A percentile compares a stretch with the other conserved stretches of the same genome.
phyloP scores from a whole-genome alignment of 2,888 invertebrate species.

The Agrotis segetum region DNA sequence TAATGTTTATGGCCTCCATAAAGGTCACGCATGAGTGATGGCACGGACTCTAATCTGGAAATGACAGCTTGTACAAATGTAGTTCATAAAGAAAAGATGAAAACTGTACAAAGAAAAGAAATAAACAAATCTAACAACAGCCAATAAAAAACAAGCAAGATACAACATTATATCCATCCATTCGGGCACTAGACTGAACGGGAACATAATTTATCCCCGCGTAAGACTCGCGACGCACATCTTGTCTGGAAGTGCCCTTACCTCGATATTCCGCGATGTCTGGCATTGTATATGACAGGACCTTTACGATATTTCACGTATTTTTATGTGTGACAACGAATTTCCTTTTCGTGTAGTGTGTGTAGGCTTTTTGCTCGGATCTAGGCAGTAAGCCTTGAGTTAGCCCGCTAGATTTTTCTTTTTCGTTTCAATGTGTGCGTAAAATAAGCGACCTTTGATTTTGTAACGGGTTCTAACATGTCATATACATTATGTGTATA shows the following conservation, averaged over 20 bases:
- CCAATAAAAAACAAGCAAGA: slow-evolving; percentile 5
- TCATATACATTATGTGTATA: too few species aligned
- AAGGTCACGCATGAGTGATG: too few species aligned
- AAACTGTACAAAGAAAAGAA: not conserved
- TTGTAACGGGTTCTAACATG: not conserved
- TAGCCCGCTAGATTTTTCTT: not conserved
- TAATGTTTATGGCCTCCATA: too few species aligned
- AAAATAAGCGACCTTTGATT: not conserved
- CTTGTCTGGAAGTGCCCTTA: slow-evolving; percentile 38
- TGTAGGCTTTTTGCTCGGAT: not conserved
- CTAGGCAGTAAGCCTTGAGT: not conserved
- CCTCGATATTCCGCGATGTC: slow-evolving; percentile 18
- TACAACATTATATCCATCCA: slow-evolving; percentile 12
- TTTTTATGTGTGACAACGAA: slow-evolving; percentile 47
- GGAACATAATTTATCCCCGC: slow-evolving; percentile 25
- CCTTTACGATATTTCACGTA: slow-evolving; percentile 40
- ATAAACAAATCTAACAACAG: not conserved
- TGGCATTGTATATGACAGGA: slow-evolving; percentile 47
- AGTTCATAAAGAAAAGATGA: too few species aligned
- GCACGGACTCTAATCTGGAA: too few species aligned
- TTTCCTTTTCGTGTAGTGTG: slow-evolving; percentile 17
- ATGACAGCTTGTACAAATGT: too few species aligned
- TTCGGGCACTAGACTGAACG: slow-evolving; percentile 20
- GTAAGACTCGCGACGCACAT: slow-evolving; percentile 30
- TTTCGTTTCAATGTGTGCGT: not conserved